Conservation (phyloP, 2,113 vertebrate genomes). For the Petrocephalus zakoni region DNA sequence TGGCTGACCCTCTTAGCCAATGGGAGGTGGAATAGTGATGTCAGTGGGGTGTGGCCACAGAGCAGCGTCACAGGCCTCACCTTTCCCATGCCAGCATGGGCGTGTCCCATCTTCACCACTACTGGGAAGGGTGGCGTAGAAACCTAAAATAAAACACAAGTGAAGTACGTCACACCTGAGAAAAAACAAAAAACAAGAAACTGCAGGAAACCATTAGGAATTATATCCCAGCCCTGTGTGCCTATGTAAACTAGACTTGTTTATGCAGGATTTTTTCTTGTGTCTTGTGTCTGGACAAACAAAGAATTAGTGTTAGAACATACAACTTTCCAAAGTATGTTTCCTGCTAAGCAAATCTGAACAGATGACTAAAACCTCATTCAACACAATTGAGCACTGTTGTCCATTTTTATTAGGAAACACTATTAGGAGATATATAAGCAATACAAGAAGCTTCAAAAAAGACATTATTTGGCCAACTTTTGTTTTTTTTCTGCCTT, state of each 20-base stretch:
- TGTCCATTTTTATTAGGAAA: not conserved
- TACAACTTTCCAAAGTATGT: not conserved
- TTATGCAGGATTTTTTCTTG: not conserved
- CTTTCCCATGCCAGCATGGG: constrained; percentile 82
- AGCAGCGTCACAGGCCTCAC: constrained; percentile 44
- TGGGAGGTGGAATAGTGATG: not conserved
- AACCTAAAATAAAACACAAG: constrained; percentile 63
- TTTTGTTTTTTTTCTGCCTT: not conserved
- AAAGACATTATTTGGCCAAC: not conserved
- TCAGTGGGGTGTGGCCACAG: not conserved
- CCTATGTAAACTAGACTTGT: not conserved
- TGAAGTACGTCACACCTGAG: not conserved
- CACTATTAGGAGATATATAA: not conserved
- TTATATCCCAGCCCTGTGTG: not conserved
- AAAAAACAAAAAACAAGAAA: not conserved
- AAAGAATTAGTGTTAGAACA: not conserved
- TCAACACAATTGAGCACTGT: not conserved
- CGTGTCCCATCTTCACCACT: constrained; percentile 69
- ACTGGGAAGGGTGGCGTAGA: constrained; percentile 67
- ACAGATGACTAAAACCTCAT: not conserved
- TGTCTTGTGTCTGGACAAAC: not conserved
- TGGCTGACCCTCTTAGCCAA: not conserved
- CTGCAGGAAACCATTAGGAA: not conserved
- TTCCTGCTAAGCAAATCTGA: not conserved
- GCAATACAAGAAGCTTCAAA: not conserved